phyloP scores from a whole-genome alignment of 2,797 vertebrate species.

The Neopelma chrysocephalum region DNA sequence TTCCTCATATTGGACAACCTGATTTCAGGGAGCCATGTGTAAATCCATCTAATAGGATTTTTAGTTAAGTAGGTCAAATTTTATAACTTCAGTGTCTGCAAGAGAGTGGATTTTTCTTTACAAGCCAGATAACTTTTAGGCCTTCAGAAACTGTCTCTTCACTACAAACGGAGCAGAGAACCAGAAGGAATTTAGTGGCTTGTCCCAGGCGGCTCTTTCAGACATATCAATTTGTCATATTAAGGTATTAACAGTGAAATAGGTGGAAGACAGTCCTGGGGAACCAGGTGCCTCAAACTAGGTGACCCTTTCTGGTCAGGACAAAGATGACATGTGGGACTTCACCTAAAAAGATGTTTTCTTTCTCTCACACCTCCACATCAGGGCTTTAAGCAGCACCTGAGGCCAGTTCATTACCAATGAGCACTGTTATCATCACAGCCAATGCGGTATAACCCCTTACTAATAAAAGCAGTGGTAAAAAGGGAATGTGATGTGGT shows the following conservation, averaged over 20 bases:
- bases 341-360: neutral
- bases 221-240: neutral
- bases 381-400: neutral
- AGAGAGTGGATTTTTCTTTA: constrained; percentile 31
- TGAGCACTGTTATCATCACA: neutral
- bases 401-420: neutral
- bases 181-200: neutral
- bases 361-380: neutral
- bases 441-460: neutral
- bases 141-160: neutral
- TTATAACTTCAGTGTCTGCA: constrained; percentile 3
- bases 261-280: neutral
- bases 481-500: neutral
- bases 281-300: neutral
- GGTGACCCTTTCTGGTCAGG: neutral
- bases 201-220: neutral
- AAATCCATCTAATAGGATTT: constrained; percentile 66
- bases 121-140: constrained; percentile 14
- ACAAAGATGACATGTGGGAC: neutral
- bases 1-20: constrained; percentile 4
- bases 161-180: neutral
- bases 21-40: constrained; percentile 8
- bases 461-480: neutral
- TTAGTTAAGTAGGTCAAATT: constrained; percentile 61
- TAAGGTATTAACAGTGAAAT: neutral